phyloP scores from a whole-genome alignment of 2,113 vertebrate genomes.

The Carollia perspicillata region DNA sequence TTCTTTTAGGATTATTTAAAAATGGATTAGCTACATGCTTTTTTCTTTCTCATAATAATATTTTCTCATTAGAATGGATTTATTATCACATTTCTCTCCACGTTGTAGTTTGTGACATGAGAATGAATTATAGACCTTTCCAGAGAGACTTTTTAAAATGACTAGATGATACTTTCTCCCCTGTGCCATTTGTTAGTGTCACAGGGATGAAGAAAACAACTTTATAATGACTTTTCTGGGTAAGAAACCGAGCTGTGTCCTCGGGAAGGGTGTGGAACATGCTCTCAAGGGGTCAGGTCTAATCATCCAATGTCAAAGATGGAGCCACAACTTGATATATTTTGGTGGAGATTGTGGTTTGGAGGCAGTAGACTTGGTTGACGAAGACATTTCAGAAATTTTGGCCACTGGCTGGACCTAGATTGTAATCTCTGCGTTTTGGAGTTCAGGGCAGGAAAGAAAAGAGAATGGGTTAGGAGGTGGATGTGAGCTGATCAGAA shows the following conservation, averaged over 20 bases:
- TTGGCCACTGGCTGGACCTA: not conserved
- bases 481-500: not conserved
- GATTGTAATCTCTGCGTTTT: not conserved
- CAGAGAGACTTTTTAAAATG: not conserved
- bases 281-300: not conserved
- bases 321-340: not conserved
- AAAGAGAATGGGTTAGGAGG: not conserved
- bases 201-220: not conserved
- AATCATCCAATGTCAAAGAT: not conserved
- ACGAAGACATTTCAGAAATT: not conserved
- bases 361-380: not conserved
- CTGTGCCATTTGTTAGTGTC: slow-evolving; percentile 29
- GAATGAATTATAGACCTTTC: slow-evolving; percentile 68
- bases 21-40: slow-evolving; percentile 73
- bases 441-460: not conserved
- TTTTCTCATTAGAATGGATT: slow-evolving; percentile 78
- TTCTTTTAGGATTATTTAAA: slow-evolving; percentile 80
- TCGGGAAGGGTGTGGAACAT: not conserved
- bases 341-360: not conserved
- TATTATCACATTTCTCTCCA: slow-evolving; percentile 73
- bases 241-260: not conserved
- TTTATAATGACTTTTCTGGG: not conserved
- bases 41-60: slow-evolving; percentile 75
- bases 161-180: not conserved
- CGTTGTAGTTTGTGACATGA: slow-evolving; percentile 68